A percentile compares a stretch with the other conserved stretches of the same genome.
Conservation (phyloP, 2,113 vertebrate genomes). For the Embiotoca jacksoni region DNA sequence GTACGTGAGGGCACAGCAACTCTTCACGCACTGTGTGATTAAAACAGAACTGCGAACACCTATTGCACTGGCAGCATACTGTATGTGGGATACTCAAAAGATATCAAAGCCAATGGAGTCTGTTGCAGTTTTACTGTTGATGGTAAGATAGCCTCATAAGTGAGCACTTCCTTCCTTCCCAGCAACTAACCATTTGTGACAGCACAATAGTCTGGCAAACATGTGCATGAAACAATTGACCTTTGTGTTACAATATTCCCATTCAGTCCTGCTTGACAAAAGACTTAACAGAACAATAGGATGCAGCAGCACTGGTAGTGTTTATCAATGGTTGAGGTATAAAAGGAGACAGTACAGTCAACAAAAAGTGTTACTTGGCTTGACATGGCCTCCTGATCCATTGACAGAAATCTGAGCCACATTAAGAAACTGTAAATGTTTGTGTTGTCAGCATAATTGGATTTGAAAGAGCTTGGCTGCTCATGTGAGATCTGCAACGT, state of each 20-base stretch:
- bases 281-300: constrained; percentile 7
- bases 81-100: constrained; percentile 15
- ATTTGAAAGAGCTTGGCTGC: constrained; percentile 36
- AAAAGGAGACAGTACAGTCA: constrained; percentile 25
- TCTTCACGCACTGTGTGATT: constrained; percentile 10
- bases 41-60: constrained; percentile 28
- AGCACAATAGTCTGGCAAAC: constrained; percentile 29
- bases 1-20: constrained; percentile 9
- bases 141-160: constrained; percentile 32
- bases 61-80: background rate
- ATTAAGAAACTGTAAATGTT: constrained; percentile 40
- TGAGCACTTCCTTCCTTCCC: constrained; percentile 6
- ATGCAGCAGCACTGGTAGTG: background rate
- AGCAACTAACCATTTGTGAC: constrained; percentile 25
- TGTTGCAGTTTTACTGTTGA: constrained; percentile 22
- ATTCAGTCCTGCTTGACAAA: constrained; percentile 18
- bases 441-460: constrained; percentile 29
- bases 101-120: constrained; percentile 26
- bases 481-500: background rate
- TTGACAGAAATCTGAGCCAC: constrained; percentile 18
- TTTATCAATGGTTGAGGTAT: background rate
- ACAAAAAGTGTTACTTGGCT: constrained; percentile 8
- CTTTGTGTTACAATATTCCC: constrained; percentile 26
- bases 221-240: constrained; percentile 26
- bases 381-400: constrained; percentile 6